Evolutionary conservation across 1,140 invertebrate species (phyloP).

Genomic region (Littorina saxatilis): DNA sequence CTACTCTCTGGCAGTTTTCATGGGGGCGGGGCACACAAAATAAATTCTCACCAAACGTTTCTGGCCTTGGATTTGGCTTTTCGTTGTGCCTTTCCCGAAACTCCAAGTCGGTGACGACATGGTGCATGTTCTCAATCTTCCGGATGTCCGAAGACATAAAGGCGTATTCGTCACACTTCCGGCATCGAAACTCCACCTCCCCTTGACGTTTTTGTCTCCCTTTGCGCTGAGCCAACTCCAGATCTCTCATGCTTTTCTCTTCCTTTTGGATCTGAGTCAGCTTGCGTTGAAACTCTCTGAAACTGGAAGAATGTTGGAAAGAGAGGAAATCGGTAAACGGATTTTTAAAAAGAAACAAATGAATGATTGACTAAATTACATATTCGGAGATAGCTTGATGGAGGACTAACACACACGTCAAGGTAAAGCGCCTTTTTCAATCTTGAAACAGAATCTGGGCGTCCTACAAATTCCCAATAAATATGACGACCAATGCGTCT

Average conservation of each 20-base stretch:
- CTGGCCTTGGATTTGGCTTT: constrained; percentile 25
- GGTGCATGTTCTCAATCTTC: constrained; percentile 53
- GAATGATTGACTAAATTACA: too few relatives aligned
- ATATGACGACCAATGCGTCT: too few relatives aligned
- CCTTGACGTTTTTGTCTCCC: constrained; percentile 36
- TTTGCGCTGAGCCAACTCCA: constrained; percentile 35
- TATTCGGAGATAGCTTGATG: too few relatives aligned
- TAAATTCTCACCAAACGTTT: neutral
- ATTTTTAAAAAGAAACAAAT: too few relatives aligned
- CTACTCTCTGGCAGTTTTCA: too few relatives aligned
- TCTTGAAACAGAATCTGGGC: too few relatives aligned
- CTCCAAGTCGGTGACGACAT: constrained; percentile 51
- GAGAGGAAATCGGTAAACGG: too few relatives aligned
- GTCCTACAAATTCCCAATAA: too few relatives aligned
- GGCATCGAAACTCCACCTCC: constrained; percentile 59
- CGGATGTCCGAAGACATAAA: constrained; percentile 58
- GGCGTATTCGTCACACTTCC: constrained; percentile 57
- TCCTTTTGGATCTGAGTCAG: constrained; percentile 51
- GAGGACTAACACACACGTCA: too few relatives aligned
- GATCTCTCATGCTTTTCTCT: constrained; percentile 44
- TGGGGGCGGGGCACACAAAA: too few relatives aligned
- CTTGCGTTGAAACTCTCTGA: constrained; percentile 28
- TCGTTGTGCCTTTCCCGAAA: constrained; percentile 38
- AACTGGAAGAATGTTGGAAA: neutral
- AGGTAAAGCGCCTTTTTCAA: too few relatives aligned